A percentile compares a stretch with the other conserved stretches of the same genome.
These are phyloP conservation scores for Lepilemur ruficaudatus DNA, from an alignment of 2,797 vertebrate genomes.

Conservation along the genomic window DNA sequence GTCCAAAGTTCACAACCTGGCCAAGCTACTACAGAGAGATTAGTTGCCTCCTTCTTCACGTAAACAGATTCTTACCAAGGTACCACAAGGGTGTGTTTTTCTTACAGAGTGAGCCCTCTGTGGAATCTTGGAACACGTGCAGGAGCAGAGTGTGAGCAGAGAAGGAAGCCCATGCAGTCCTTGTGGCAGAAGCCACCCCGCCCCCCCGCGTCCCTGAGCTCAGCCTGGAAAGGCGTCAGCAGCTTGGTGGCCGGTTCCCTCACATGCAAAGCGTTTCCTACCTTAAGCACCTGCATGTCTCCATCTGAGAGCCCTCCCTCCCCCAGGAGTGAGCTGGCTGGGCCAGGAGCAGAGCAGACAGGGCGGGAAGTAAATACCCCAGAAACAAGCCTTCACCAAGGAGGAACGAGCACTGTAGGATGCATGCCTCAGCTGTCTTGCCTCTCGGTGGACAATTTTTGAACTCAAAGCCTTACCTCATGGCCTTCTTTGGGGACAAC, in stretches of 20 bases:
- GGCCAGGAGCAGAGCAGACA: background rate
- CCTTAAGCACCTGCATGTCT: background rate
- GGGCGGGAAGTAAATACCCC: background rate
- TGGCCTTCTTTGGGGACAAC: background rate
- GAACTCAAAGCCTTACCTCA: background rate
- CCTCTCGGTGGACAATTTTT: background rate
- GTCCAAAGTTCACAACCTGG: background rate
- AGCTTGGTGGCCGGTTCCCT: background rate
- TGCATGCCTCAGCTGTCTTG: background rate
- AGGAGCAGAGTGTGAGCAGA: background rate
- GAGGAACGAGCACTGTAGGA: background rate
- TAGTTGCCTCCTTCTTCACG: background rate
- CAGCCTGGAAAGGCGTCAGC: fast-evolving
- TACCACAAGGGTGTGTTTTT: background rate
- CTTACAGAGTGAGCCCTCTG: background rate
- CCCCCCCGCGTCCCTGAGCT: fast-evolving
- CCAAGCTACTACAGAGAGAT: background rate
- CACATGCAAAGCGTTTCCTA: no score
- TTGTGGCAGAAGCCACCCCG: no score
- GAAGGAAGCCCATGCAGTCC: background rate
- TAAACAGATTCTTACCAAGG: background rate
- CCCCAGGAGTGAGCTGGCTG: background rate
- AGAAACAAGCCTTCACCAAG: background rate
- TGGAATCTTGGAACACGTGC: background rate
- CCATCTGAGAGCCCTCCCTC: background rate